Base-by-base conservation (phyloP, 2,888 invertebrate species). In the Eupithecia abbreviata region DNA sequence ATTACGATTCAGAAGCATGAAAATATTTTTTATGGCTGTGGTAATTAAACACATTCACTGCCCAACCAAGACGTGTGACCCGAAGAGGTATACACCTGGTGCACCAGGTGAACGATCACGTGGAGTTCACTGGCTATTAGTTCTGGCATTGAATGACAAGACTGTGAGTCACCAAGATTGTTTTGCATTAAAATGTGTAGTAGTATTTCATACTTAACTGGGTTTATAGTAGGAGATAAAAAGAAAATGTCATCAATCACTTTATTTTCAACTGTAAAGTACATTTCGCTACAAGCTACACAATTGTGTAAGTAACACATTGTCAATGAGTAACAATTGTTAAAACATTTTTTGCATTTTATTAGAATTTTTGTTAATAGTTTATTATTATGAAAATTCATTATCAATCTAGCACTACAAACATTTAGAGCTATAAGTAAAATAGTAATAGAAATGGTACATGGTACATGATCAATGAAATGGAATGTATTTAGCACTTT, bases 401-500 rank as follows among this genome's bases (percentile, higher is more conserved):
- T 43, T 66, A 58, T 66, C 65, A 65, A 69, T 45, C 77, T 76
- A 77, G 69, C 73, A 76, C 76, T 78, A 81, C 72, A 74, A 78
- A 78, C 76, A 78, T 73, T 76, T 69, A 78, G 76, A 78, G 76
- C 55, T 78, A 3, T 75, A 83, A 82, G 82, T 80, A 78, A 30
- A 79, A 82, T 71, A 15, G 30, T 18, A 70, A 13, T 58, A 65
- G 62, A 70, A 58, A 58, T 58, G 55, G n/a, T 75, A 65, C 58
- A 58, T 58, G 55, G n/a, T 75, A 65, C 58, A 75, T 78, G 71
- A 89, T 85, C 85, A 84, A 83, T 81, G 85, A 82, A 86, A 85
- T 91, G 92, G 92, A 92, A 92, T 92, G 92, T 92, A 85, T 76
- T 81, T 70, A 81, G 80, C 81, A 82, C 80, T 82, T 81, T 81